These are phyloP conservation scores for Phengaris arion DNA, from an alignment of 2,888 invertebrate genomes.

Conservation along the genomic window DNA sequence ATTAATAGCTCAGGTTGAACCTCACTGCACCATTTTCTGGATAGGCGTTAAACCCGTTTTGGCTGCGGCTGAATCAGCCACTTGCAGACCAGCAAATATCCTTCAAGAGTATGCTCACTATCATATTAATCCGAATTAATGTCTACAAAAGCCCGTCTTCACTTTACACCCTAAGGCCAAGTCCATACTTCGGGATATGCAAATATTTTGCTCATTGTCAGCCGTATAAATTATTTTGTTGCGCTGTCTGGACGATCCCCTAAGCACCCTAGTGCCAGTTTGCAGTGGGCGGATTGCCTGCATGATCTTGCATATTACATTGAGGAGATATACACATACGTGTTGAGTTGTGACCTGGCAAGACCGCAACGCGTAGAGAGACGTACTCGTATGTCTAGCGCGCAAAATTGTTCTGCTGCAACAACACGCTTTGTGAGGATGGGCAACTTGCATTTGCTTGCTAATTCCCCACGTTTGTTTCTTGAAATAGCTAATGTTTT, in stretches of 20 bases:
- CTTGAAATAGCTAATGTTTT: neutral
- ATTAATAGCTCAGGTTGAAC: conserved; percentile 13
- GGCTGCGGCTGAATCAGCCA: neutral
- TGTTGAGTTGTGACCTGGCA: too few relatives aligned
- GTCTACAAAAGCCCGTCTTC: neutral
- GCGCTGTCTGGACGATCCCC: neutral
- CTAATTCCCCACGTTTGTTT: neutral
- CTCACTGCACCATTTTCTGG: neutral
- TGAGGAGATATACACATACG: too few relatives aligned
- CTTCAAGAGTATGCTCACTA: neutral
- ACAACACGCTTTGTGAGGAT: neutral
- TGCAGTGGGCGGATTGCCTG: neutral
- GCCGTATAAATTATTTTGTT: neutral
- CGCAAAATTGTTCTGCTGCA: neutral
- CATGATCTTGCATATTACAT: neutral
- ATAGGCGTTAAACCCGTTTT: conserved; percentile 6
- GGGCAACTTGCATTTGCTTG: neutral
- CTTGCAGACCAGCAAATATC: neutral
- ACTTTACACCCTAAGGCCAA: neutral
- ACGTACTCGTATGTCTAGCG: too few relatives aligned
- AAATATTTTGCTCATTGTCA: neutral
- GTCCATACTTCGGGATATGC: neutral
- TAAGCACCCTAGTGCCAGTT: neutral
- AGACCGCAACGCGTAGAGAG: neutral
- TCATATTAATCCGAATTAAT: neutral